Evolutionary conservation across 1,140 invertebrate species (phyloP).

Genomic region (Bactericera cockerelli): DNA sequence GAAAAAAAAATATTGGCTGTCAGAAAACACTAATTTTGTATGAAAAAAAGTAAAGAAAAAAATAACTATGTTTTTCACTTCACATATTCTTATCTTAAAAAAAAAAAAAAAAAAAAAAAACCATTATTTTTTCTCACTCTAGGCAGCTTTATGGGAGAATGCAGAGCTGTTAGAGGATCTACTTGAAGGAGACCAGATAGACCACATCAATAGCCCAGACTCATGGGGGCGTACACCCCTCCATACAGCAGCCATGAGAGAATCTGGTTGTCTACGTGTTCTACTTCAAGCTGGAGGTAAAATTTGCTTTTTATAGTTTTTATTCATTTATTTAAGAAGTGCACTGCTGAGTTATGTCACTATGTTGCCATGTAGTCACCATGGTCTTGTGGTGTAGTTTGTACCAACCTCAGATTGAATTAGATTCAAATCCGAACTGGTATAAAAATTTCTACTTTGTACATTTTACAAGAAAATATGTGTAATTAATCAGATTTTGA

Average conservation of each 20-base stretch:
- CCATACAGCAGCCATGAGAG: slow-evolving; percentile 75
- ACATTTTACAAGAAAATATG: too few relatives aligned
- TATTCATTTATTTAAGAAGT: slow-evolving; percentile 10
- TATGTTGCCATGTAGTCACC: not conserved
- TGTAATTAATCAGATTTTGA: too few relatives aligned
- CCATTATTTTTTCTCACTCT: slow-evolving; percentile 19
- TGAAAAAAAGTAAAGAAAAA: too few relatives aligned
- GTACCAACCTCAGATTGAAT: too few relatives aligned
- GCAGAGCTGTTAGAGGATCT: slow-evolving; percentile 71
- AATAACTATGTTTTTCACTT: too few relatives aligned
- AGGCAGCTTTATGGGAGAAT: slow-evolving; percentile 84
- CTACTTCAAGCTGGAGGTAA: slow-evolving; percentile 51
- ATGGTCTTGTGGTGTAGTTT: not conserved
- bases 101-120: too few relatives aligned
- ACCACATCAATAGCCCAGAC: slow-evolving; percentile 58
- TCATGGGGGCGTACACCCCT: slow-evolving; percentile 61
- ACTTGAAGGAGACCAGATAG: slow-evolving; percentile 49
- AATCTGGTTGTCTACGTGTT: slow-evolving; percentile 61
- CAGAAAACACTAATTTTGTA: too few relatives aligned
- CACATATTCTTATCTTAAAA: too few relatives aligned
- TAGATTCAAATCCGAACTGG: too few relatives aligned
- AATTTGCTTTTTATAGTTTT: slow-evolving; percentile 12
- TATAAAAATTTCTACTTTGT: too few relatives aligned
- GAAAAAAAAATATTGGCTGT: too few relatives aligned
- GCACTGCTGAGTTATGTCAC: slow-evolving; percentile 6